These are phyloP conservation scores for Phyllopteryx taeniolatus DNA, from an alignment of 2,113 vertebrate genomes.

Conservation along the genomic window DNA sequence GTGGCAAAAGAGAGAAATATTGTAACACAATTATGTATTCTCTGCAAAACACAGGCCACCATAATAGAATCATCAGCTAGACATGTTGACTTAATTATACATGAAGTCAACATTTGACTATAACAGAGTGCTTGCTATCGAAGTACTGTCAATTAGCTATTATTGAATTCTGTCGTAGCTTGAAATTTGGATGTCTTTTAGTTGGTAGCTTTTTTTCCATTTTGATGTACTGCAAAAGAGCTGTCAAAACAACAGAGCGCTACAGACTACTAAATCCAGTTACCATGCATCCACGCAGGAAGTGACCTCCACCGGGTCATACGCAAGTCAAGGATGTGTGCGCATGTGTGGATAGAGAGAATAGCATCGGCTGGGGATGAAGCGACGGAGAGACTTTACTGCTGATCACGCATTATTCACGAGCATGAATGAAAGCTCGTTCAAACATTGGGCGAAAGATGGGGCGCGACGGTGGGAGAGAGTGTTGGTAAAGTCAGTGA, in stretches of 20 bases:
- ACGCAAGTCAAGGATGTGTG: slow-evolving; percentile 52
- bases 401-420: slow-evolving; percentile 76
- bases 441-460: slow-evolving; percentile 65
- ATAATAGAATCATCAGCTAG: slow-evolving; percentile 63
- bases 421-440: slow-evolving; percentile 63
- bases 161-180: neutral
- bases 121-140: slow-evolving; percentile 55
- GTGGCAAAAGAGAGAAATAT: slow-evolving; percentile 62
- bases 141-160: slow-evolving; percentile 31
- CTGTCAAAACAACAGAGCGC: slow-evolving; percentile 73
- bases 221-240: slow-evolving; percentile 69
- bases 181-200: slow-evolving; percentile 40
- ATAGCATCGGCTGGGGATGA: slow-evolving; percentile 29
- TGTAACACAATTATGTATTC: slow-evolving; percentile 47
- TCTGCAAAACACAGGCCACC: slow-evolving; percentile 47
- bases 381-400: slow-evolving; percentile 35
- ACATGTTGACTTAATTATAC: slow-evolving; percentile 23
- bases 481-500: neutral
- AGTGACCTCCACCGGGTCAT: slow-evolving; percentile 73
- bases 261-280: slow-evolving; percentile 79
- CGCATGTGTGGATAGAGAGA: slow-evolving; percentile 15
- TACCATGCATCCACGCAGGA: slow-evolving; percentile 75
- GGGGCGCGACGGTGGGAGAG: slow-evolving; percentile 34
- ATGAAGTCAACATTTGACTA: slow-evolving; percentile 64
- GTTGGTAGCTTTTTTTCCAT: slow-evolving; percentile 59